A percentile compares a stretch with the other conserved stretches of the same genome.
Conservation (phyloP, 2,113 vertebrate species). For the Chionis minor region DNA sequence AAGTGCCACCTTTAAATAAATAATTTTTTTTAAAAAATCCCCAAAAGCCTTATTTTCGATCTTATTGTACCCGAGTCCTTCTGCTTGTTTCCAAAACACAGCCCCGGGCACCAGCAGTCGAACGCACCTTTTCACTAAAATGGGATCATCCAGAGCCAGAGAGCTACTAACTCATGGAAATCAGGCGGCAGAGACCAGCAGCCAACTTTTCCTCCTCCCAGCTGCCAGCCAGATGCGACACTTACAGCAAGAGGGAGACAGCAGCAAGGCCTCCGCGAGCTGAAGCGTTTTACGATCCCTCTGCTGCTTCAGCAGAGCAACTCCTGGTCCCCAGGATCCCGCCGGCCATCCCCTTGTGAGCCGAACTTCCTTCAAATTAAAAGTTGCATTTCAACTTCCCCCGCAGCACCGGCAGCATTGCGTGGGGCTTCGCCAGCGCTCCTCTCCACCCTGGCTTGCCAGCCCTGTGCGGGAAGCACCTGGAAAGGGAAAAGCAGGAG, state of each 20-base stretch:
- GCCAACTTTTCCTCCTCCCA: neutral
- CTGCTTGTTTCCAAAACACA: neutral
- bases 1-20: neutral
- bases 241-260: neutral
- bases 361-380: neutral
- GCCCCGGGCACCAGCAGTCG: neutral
- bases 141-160: neutral
- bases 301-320: neutral
- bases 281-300: neutral
- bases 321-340: neutral
- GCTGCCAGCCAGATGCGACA: neutral
- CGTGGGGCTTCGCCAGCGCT: fast-evolving
- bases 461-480: neutral
- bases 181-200: neutral
- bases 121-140: neutral
- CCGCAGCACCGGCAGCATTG: neutral
- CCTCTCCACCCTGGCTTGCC: neutral
- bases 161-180: neutral
- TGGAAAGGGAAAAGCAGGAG: neutral
- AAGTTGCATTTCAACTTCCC: neutral
- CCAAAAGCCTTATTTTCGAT: neutral
- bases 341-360: neutral
- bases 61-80: neutral
- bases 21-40: neutral
- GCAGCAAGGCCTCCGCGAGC: neutral